These are phyloP conservation scores for Drosophila meridiana DNA, from an alignment of 2,888 invertebrate genomes.

Conservation along the genomic window DNA sequence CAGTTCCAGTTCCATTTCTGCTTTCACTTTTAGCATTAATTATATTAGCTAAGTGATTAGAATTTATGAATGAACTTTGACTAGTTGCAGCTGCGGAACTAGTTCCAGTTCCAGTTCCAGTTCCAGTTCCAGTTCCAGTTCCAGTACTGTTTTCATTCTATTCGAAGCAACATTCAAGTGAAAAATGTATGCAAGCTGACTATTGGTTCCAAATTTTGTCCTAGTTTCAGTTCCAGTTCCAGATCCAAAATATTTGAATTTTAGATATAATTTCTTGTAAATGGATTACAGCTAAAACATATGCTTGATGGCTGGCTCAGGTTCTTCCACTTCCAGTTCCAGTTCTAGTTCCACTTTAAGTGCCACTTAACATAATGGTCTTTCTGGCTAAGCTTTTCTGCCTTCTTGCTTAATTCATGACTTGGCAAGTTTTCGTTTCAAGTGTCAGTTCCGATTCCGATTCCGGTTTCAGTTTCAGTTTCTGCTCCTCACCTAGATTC, in stretches of 20 bases:
- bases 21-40: neutral
- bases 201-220: too few relatives aligned
- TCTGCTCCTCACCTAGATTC: neutral
- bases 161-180: too few relatives aligned
- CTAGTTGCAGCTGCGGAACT: neutral
- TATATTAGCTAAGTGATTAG: neutral
- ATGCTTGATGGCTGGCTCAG: neutral
- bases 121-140: neutral
- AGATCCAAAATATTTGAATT: too few relatives aligned
- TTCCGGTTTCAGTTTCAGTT: neutral
- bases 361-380: neutral
- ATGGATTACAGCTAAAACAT: neutral
- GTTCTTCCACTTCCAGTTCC: neutral
- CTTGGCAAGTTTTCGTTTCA: slow-evolving; percentile 4
- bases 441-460: slow-evolving; percentile 8
- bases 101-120: neutral
- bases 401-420: neutral
- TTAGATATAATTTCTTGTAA: neutral
- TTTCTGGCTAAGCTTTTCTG: neutral
- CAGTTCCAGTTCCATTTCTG: too few relatives aligned
- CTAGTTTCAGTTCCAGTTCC: neutral
- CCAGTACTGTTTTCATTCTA: neutral
- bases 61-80: neutral
- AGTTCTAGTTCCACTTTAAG: neutral
- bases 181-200: too few relatives aligned